Percentiles rank a stretch among this genome's conserved stretches.
Evolutionary conservation across 2,113 vertebrate genomes (phyloP).

Genomic region (Ramphastos sulfuratus): DNA sequence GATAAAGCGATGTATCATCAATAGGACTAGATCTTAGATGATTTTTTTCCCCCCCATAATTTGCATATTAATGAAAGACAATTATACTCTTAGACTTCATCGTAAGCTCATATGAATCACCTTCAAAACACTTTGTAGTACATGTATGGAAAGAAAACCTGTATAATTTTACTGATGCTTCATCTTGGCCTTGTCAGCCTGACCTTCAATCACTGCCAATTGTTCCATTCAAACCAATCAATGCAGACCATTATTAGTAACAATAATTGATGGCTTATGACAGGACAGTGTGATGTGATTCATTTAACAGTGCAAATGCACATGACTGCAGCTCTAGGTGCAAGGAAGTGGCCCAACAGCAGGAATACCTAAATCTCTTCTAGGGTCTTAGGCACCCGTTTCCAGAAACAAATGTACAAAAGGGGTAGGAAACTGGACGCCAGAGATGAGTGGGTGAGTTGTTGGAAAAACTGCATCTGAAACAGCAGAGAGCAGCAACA

Average conservation of each 20-base stretch:
- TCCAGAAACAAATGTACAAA: neutral
- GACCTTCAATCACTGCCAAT: conserved; percentile 50
- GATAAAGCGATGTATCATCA: conserved; percentile 73
- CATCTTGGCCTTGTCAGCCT: neutral
- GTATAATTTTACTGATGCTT: neutral
- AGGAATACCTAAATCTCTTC: neutral
- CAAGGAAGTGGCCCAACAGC: neutral
- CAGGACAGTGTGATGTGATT: conserved; percentile 11
- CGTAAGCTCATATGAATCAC: conserved; percentile 57
- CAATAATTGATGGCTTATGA: conserved; percentile 1
- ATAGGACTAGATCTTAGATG: conserved; percentile 67
- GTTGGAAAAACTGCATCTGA: neutral
- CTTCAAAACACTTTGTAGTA: conserved; percentile 37
- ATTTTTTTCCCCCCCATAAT: conserved; percentile 56
- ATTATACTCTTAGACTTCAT: conserved; percentile 37
- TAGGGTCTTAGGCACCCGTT: neutral
- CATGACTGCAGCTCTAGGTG: neutral
- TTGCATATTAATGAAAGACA: conserved; percentile 75
- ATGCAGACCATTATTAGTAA: conserved; percentile 35
- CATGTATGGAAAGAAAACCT: neutral
- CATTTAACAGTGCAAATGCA: neutral
- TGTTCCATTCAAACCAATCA: conserved; percentile 30
- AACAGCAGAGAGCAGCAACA: neutral
- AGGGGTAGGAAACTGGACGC: neutral
- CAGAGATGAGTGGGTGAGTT: neutral